Evolutionary conservation across 2,888 invertebrate species (phyloP).

Genomic region (Chalcosyrphus nemorum): DNA sequence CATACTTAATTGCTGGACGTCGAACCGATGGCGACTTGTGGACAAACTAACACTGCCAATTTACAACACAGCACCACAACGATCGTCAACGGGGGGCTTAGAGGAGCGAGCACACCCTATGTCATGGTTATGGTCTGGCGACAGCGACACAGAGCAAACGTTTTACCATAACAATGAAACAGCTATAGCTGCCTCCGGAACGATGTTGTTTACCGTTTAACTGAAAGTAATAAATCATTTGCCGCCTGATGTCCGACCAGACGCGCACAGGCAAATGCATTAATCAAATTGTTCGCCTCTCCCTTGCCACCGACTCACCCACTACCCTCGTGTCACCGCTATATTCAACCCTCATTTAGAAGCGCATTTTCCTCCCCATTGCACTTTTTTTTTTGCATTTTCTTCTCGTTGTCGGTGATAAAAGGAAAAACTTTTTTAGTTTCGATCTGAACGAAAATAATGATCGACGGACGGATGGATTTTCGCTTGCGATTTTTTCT

Average conservation of each 20-base stretch:
- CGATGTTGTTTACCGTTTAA: constrained; percentile 67
- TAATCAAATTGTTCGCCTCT: constrained; percentile 57
- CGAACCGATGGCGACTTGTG: constrained; percentile 55
- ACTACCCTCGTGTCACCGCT: background rate
- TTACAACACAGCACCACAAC: constrained; percentile 37
- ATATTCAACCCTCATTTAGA: background rate
- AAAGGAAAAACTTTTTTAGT: constrained; percentile 42
- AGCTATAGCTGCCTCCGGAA: constrained; percentile 17
- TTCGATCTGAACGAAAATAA: constrained; percentile 65
- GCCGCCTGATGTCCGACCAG: constrained; percentile 73
- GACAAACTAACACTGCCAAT: constrained; percentile 44
- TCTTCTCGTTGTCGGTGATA: constrained; percentile 9
- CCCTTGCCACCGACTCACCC: background rate
- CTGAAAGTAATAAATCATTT: constrained; percentile 64
- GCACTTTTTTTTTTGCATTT: constrained; percentile 29
- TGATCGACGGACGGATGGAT: constrained; percentile 58
- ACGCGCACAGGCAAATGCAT: constrained; percentile 71
- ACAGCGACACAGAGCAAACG: constrained; percentile 48
- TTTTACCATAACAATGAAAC: constrained; percentile 8
- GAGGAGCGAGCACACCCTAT: too few relatives aligned
- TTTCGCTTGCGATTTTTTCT: constrained; percentile 12
- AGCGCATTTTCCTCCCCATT: constrained; percentile 33
- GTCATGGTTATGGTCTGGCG: constrained; percentile 57
- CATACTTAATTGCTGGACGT: constrained; percentile 63
- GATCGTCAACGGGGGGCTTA: constrained; percentile 8